phyloP scores from a whole-genome alignment of 92 coral and sea anemone genomes.

The Bergia puertoricense region DNA sequence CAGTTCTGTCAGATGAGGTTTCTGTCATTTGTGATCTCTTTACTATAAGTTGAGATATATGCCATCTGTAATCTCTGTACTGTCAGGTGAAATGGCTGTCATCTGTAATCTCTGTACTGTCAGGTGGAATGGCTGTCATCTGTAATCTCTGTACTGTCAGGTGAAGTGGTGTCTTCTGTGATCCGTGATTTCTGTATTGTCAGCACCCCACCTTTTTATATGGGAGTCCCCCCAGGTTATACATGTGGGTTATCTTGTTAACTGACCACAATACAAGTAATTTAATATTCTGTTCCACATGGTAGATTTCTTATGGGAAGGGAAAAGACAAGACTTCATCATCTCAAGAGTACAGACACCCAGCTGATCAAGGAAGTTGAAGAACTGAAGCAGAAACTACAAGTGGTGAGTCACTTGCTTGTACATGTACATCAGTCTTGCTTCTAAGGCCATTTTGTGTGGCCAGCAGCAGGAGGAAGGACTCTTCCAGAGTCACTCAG shows the following conservation, averaged over 20 bases:
- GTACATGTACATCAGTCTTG: neutral
- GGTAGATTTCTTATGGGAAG: slow-evolving; percentile 96
- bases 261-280: neutral
- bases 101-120: neutral
- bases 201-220: no score
- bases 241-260: neutral
- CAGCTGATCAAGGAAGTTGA: slow-evolving; percentile 56
- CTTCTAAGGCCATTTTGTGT: neutral
- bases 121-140: neutral
- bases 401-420: slow-evolving; percentile 46
- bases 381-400: slow-evolving; percentile 59
- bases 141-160: neutral
- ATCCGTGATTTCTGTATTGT: neutral
- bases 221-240: no score
- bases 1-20: no score
- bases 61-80: neutral
- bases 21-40: no score
- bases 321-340: slow-evolving; percentile 82
- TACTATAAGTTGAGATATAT: no score
- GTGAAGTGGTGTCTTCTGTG: neutral
- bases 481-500: no score
- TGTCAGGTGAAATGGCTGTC: neutral
- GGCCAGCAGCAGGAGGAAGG: no score
- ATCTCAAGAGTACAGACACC: slow-evolving; percentile 34
- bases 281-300: neutral